Conservation (phyloP, 2,113 vertebrate species). For the Grantiella picta region DNA sequence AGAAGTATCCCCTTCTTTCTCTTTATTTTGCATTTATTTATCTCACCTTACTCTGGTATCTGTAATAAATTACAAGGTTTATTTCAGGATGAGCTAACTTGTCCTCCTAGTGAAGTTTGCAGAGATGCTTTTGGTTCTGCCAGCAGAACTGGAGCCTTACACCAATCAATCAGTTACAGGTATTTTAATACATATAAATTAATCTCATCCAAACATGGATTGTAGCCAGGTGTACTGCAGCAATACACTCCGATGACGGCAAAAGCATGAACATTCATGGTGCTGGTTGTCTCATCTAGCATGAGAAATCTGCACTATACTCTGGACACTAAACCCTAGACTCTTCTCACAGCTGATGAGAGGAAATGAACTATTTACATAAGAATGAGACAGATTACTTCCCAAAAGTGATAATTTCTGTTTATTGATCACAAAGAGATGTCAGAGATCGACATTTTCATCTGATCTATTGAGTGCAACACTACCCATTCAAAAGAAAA, state of each 20-base stretch:
- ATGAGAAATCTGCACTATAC: not conserved
- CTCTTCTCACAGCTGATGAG: not conserved
- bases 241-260: not conserved
- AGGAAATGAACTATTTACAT: not conserved
- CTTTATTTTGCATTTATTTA: not conserved
- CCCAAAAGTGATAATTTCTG: not conserved
- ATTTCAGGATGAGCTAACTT: not conserved
- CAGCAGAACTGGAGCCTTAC: not conserved
- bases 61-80: not conserved
- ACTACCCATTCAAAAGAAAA: not conserved
- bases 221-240: not conserved
- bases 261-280: accelerated
- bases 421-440: not conserved
- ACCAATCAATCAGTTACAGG: not conserved
- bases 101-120: not conserved
- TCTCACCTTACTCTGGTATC: not conserved
- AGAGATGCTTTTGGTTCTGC: not conserved
- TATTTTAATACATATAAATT: not conserved
- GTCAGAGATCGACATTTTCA: not conserved
- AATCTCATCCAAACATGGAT: not conserved
- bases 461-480: not conserved
- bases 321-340: not conserved
- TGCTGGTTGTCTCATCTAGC: not conserved
- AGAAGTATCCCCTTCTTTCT: not conserved
- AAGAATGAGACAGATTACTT: not conserved